Percentiles rank a stretch among this genome's conserved stretches.
phyloP scores from a whole-genome alignment of 2,888 invertebrate genomes.

The Pterobdella sp. region DNA sequence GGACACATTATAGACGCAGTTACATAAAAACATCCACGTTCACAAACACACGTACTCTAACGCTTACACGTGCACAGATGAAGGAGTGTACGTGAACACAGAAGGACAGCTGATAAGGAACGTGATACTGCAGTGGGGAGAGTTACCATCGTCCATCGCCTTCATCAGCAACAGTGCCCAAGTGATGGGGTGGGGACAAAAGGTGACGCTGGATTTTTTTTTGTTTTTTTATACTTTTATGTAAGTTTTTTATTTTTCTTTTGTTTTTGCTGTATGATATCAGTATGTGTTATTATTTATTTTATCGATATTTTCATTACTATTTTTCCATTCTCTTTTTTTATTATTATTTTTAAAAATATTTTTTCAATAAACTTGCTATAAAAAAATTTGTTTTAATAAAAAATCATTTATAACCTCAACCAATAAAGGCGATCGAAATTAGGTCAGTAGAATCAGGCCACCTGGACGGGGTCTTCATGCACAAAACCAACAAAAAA shows the following conservation, averaged over 20 bases:
- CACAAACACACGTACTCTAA: neutral
- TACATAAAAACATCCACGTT: neutral
- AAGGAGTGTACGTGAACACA: slow-evolving; percentile 98
- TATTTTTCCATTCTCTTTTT: too few relatives aligned
- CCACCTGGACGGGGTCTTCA: slow-evolving; percentile 97
- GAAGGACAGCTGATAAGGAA: slow-evolving; percentile 81
- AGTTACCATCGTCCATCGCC: slow-evolving; percentile 77
- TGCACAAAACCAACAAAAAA: slow-evolving; percentile 99
- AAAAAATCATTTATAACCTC: too few relatives aligned
- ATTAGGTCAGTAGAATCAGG: slow-evolving; percentile 98
- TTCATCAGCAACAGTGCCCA: slow-evolving; percentile 99
- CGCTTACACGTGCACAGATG: slow-evolving; percentile 58
- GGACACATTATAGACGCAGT: neutral
- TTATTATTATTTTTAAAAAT: too few relatives aligned
- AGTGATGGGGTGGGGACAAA: slow-evolving; percentile 95
- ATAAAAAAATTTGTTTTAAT: too few relatives aligned
- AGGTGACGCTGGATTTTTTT: too few relatives aligned
- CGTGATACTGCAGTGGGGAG: slow-evolving; percentile 84
- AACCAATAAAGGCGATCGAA: slow-evolving; percentile 74
- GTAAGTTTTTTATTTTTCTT: too few relatives aligned
- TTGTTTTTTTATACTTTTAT: too few relatives aligned
- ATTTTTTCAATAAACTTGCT: too few relatives aligned
- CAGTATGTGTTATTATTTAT: too few relatives aligned
- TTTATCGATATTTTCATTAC: too few relatives aligned
- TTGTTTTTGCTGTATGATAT: too few relatives aligned